Evolutionary conservation across 2,888 invertebrate species (phyloP).

Genomic region (Blomia tropicalis): DNA sequence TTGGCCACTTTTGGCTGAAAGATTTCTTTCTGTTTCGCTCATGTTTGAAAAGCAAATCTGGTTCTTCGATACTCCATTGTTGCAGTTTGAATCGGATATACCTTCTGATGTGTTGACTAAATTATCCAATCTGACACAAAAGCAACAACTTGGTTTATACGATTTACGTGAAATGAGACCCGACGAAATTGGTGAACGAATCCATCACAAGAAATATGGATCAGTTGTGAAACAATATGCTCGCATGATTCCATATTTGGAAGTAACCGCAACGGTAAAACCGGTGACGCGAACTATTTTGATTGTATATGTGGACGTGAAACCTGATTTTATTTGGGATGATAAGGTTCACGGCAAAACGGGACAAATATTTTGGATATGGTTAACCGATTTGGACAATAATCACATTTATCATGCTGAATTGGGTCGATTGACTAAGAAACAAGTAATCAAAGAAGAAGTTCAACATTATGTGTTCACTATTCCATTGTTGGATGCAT

Average conservation of each 20-base stretch:
- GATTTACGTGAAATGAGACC: conserved; percentile 68
- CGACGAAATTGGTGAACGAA: conserved; percentile 57
- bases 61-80: conserved; percentile 66
- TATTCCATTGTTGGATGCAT: conserved; percentile 62
- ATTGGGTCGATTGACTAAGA: conserved; percentile 63
- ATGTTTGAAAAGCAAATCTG: conserved; percentile 84
- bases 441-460: conserved; percentile 55
- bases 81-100: conserved; percentile 53
- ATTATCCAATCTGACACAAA: conserved; percentile 47
- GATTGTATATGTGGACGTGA: conserved; percentile 60
- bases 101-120: conserved; percentile 55
- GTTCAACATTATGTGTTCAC: conserved; percentile 77
- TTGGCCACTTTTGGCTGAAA: conserved; percentile 70
- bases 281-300: conserved; percentile 88
- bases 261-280: conserved; percentile 66
- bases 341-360: conserved; percentile 72
- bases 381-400: conserved; percentile 85
- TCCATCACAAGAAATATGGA: conserved; percentile 60
- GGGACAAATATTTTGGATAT: conserved; percentile 84
- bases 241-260: conserved; percentile 64
- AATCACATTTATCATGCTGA: conserved; percentile 93
- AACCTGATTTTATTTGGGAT: conserved; percentile 63
- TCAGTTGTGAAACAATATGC: conserved; percentile 62
- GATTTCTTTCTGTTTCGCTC: conserved; percentile 70
- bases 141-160: conserved; percentile 53